Evolutionary conservation across 2,113 vertebrate genomes (phyloP).

Genomic region (Phasianus colchicus): DNA sequence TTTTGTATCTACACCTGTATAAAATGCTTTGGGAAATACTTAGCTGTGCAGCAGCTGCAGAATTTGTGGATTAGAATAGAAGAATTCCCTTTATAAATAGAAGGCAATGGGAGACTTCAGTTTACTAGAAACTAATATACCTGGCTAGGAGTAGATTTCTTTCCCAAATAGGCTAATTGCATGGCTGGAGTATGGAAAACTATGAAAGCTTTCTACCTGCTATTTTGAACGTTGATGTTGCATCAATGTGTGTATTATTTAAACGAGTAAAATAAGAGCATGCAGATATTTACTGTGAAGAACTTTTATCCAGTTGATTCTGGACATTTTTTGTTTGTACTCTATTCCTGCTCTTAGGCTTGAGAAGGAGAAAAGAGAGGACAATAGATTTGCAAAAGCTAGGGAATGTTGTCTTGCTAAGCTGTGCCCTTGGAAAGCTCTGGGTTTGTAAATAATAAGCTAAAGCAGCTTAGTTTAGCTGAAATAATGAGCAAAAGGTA

Average conservation of each 20-base stretch:
- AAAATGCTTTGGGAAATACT: neutral
- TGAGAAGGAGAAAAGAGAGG: neutral
- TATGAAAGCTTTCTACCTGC: neutral
- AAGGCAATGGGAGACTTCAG: neutral
- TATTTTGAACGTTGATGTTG: neutral
- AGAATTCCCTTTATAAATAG: neutral
- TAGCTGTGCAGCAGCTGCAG: neutral
- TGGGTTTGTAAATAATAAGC: conserved; percentile 47
- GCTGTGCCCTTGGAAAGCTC: conserved; percentile 14
- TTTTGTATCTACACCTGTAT: neutral
- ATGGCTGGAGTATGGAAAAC: neutral
- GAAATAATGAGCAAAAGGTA: neutral
- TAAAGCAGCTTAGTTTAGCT: conserved; percentile 53
- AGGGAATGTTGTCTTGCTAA: conserved; percentile 27
- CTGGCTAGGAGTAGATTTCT: neutral
- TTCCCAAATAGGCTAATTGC: neutral
- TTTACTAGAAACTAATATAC: neutral
- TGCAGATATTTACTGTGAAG: neutral
- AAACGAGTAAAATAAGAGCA: neutral
- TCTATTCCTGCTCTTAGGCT: neutral
- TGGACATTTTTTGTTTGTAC: neutral
- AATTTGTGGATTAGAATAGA: neutral
- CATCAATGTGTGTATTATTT: neutral
- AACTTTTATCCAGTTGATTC: neutral
- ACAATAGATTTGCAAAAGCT: neutral